These are phyloP conservation scores for Globicephala melas DNA, from an alignment of 2,113 vertebrate species.

Conservation along the genomic window DNA sequence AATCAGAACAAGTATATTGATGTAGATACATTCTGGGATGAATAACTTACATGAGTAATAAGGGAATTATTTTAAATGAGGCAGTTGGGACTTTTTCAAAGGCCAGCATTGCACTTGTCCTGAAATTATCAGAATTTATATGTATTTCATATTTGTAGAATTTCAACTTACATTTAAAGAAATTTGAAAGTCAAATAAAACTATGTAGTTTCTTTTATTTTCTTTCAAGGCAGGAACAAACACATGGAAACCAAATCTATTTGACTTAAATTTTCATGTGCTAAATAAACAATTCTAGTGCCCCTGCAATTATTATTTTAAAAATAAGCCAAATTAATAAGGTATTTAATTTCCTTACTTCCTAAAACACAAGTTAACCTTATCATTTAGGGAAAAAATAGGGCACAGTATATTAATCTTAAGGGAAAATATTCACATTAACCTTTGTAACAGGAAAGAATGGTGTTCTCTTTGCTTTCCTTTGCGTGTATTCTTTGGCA, in stretches of 20 bases:
- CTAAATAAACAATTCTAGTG: not conserved
- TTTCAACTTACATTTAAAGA: not conserved
- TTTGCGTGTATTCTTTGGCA: accelerated
- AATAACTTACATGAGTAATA: not conserved
- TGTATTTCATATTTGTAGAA: not conserved
- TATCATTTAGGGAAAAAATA: not conserved
- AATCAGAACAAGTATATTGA: not conserved
- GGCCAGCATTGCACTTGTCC: not conserved
- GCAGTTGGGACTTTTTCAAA: not conserved
- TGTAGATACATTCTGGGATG: not conserved
- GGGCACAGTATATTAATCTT: not conserved
- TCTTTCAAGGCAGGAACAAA: not conserved
- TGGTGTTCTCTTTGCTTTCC: not conserved
- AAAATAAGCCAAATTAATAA: not conserved
- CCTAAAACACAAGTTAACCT: not conserved
- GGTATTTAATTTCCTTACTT: not conserved
- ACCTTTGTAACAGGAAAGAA: not conserved
- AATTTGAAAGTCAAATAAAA: not conserved
- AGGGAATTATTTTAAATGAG: not conserved
- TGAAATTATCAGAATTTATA: not conserved
- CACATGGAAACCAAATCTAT: not conserved
- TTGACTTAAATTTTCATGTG: conserved; percentile 28
- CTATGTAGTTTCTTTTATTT: not conserved
- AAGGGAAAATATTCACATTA: not conserved
- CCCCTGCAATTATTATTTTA: not conserved